Conservation (phyloP, 2,113 vertebrate genomes). For the Hyla sarda region DNA sequence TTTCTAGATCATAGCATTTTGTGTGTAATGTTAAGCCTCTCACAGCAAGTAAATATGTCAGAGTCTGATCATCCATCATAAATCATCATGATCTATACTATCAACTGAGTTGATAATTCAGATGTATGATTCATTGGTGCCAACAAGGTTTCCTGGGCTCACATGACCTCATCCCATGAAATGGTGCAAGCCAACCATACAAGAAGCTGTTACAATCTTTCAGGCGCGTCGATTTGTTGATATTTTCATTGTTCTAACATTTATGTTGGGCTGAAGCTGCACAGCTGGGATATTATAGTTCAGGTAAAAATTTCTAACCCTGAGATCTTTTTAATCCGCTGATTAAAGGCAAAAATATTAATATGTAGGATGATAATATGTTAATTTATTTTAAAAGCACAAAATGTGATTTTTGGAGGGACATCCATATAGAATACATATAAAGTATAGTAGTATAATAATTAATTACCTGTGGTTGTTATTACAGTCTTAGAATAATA, state of each 20-base stretch:
- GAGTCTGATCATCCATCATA: conserved; percentile 50
- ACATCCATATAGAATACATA: neutral
- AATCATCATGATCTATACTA: conserved; percentile 55
- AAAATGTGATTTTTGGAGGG: neutral
- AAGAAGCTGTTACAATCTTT: conserved; percentile 16
- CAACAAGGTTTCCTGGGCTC: conserved; percentile 50
- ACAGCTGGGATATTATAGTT: neutral
- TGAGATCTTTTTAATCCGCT: neutral
- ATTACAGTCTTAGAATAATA: too few species aligned
- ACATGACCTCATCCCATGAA: conserved; percentile 39
- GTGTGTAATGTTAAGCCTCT: neutral
- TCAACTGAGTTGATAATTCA: conserved; percentile 55
- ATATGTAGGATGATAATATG: neutral
- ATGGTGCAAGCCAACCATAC: conserved; percentile 38
- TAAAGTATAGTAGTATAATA: neutral
- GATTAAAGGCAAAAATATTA: neutral
- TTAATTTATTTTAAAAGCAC: neutral
- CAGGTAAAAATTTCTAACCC: neutral
- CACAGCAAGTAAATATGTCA: conserved; percentile 52
- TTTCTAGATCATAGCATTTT: conserved; percentile 8
- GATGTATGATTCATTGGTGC: conserved; percentile 52
- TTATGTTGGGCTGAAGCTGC: neutral
- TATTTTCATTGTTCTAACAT: conserved; percentile 48
- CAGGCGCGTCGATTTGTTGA: conserved; percentile 50
- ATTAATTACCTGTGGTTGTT: neutral